Evolutionary conservation across 1,140 invertebrate species (phyloP).

Genomic region (Bombyx mori): ASM3026992v2 NC_085127.1:10648501-10649000

Average conservation of each 20-base stretch:
- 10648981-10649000: no score
- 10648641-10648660: slow-evolving; percentile 10
- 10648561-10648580: slow-evolving; percentile 65
- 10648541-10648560: slow-evolving; percentile 52
- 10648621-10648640: slow-evolving; percentile 32
- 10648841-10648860: no score
- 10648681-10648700: slow-evolving; percentile 21
- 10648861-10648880: no score
- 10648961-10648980: no score
- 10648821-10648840: no score
- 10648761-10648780: slow-evolving; percentile 46
- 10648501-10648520: slow-evolving; percentile 12
- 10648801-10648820: slow-evolving; percentile 21
- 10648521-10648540: slow-evolving; percentile 42
- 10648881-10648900: no score
- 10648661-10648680: slow-evolving; percentile 23
- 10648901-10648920: no score
- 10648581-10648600: slow-evolving; percentile 39
- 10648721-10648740: slow-evolving; percentile 60
- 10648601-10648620: slow-evolving; percentile 30
- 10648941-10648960: no score
- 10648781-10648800: slow-evolving; percentile 28
- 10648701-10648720: slow-evolving; percentile 52
- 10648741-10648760: slow-evolving; percentile 68
- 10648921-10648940: no score